Percentiles rank a stretch among this genome's conserved stretches.
These are phyloP conservation scores for Campoletis sonorensis DNA, from an alignment of 1,140 invertebrate genomes.

Conservation along the genomic window DNA sequence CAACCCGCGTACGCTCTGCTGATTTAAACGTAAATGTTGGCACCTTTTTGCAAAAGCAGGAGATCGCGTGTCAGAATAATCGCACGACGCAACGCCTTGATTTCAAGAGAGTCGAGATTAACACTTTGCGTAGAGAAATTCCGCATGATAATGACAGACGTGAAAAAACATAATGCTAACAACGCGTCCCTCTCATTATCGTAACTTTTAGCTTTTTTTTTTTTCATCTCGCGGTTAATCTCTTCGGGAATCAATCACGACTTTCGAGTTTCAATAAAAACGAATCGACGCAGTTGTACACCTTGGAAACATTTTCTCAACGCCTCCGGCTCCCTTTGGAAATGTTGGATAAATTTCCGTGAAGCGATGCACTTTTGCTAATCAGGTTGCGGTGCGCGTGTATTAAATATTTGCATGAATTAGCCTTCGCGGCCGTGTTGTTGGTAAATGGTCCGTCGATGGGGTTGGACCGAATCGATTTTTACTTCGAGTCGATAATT, in stretches of 20 bases:
- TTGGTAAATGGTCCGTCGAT: neutral
- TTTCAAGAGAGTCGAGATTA: conserved; percentile 37
- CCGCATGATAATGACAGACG: conserved; percentile 62
- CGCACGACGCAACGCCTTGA: neutral
- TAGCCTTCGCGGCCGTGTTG: too few relatives aligned
- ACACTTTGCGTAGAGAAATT: neutral
- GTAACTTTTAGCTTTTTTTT: conserved; percentile 49
- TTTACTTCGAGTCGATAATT: neutral
- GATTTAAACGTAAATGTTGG: conserved; percentile 31
- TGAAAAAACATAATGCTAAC: conserved; percentile 66
- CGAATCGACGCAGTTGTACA: neutral
- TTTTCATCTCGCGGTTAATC: too few relatives aligned
- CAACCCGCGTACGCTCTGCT: conserved; percentile 22
- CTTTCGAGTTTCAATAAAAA: conserved; percentile 10
- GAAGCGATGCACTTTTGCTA: too few relatives aligned
- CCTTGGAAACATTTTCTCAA: neutral
- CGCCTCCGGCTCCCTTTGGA: neutral
- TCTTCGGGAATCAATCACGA: neutral
- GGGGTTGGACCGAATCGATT: neutral
- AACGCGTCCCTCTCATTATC: conserved; percentile 49
- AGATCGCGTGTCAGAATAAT: conserved; percentile 55
- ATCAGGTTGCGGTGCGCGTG: too few relatives aligned
- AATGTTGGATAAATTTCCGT: neutral
- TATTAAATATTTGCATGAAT: too few relatives aligned
- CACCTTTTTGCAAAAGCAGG: conserved; percentile 12